phyloP scores from a whole-genome alignment of 2,888 invertebrate genomes.

The Prionchulus punctatus region DNA sequence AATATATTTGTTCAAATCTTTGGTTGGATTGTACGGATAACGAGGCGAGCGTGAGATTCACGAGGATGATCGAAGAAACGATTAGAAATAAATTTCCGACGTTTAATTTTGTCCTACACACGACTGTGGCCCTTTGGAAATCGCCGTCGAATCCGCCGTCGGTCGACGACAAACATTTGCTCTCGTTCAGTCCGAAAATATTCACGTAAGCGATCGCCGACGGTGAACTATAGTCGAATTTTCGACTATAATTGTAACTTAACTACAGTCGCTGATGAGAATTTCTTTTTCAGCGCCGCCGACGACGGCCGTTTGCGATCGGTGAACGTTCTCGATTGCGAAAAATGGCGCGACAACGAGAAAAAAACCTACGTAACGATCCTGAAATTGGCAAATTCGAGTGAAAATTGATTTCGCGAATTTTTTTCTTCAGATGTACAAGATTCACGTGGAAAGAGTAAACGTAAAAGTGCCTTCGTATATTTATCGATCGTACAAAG shows the following conservation, averaged over 20 bases:
- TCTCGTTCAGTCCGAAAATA: not conserved
- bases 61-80: slow-evolving; percentile 72
- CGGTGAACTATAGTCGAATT: no score
- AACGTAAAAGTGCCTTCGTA: slow-evolving; percentile 68
- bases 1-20: slow-evolving; percentile 74
- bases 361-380: slow-evolving; percentile 93
- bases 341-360: slow-evolving; percentile 88
- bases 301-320: slow-evolving; percentile 72
- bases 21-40: slow-evolving; percentile 74
- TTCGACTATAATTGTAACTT: no score
- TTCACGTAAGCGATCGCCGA: no score
- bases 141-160: not conserved
- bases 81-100: slow-evolving; percentile 69
- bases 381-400: slow-evolving; percentile 19
- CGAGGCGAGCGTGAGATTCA: slow-evolving; percentile 58
- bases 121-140: slow-evolving; percentile 61
- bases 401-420: slow-evolving; percentile 12
- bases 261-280: not conserved
- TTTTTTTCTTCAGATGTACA: slow-evolving; percentile 19
- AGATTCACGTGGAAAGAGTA: slow-evolving; percentile 55
- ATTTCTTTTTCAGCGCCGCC: slow-evolving; percentile 19
- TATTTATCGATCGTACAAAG: slow-evolving; percentile 82
- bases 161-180: not conserved
- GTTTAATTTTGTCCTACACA: slow-evolving; percentile 94
- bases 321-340: slow-evolving; percentile 69